Evolutionary conservation across 2,888 invertebrate species (phyloP).

Genomic region (Pseudanteris insignis): DNA sequence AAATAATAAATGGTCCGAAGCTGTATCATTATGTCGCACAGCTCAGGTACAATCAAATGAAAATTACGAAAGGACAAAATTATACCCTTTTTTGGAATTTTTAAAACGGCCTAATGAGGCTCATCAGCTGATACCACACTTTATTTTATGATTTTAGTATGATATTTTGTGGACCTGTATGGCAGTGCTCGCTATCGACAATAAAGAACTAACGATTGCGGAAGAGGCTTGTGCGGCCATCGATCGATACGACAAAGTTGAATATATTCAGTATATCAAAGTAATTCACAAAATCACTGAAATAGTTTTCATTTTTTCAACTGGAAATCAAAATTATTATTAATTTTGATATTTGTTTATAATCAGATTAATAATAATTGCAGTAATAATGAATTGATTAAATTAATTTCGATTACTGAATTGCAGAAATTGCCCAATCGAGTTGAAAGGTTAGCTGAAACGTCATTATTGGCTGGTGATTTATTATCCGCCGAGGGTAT

Average conservation of each 20-base stretch:
- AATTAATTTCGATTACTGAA: too few species aligned
- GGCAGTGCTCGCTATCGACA: conserved; percentile 89
- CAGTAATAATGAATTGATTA: too few species aligned
- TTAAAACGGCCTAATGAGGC: too few species aligned
- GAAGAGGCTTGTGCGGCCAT: conserved; percentile 95
- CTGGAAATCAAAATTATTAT: too few species aligned
- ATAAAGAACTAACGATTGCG: conserved; percentile 86
- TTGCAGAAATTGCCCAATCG: conserved; percentile 69
- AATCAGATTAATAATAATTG: too few species aligned
- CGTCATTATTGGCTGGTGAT: conserved; percentile 75
- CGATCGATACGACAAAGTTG: conserved; percentile 86
- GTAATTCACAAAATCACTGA: too few species aligned
- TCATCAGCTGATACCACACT: neutral
- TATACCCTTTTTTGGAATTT: conserved; percentile 10
- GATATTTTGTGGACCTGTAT: conserved; percentile 91
- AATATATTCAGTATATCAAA: conserved; percentile 83
- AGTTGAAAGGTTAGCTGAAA: conserved; percentile 73
- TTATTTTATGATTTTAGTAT: conserved; percentile 59
- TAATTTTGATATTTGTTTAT: too few species aligned
- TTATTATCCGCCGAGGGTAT: conserved; percentile 77
- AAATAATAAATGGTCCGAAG: conserved; percentile 85
- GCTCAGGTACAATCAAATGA: conserved; percentile 68
- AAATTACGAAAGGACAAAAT: conserved; percentile 14
- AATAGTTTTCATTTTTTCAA: too few species aligned
- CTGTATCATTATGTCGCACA: conserved; percentile 80